Evolutionary conservation across 1,140 invertebrate species (phyloP), one percentile per base, ranked within the genome.

Genomic region (Rhyacophila brunnea): DNA sequence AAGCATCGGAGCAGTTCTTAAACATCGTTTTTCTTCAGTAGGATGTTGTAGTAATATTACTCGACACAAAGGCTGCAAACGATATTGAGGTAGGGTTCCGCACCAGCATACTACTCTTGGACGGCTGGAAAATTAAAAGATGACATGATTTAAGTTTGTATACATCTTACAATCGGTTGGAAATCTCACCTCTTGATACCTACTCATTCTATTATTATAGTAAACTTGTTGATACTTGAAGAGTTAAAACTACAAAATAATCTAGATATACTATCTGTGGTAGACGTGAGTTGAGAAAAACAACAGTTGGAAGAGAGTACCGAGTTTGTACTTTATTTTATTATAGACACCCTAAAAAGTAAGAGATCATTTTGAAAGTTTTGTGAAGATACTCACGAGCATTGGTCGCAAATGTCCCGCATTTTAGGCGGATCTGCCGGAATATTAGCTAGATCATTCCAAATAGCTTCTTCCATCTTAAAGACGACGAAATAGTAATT

Each of bases 101-200:
- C 94, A 96, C 90, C 92, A 96, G 71, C 94, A 97, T 23, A 95
- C 93, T 38, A 80, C 83, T n/a, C 74, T 68, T 9, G 94, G 94
- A 65, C 94, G 85, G 47, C 93, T 96, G 44, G 44, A 54, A 54
- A 28, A 28, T 28, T 28, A 28, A 5, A 28, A 28, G n/a, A n/a
- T n/a, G n/a, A n/a, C n/a, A n/a, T n/a, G n/a, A n/a, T n/a, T n/a
- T n/a, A n/a, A n/a, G n/a, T n/a, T n/a, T n/a, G n/a, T n/a, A n/a
- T n/a, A n/a, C n/a, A n/a, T n/a, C n/a, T n/a, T n/a, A n/a, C n/a
- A n/a, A n/a, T n/a, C n/a, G n/a, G n/a, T n/a, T n/a, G n/a, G n/a
- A n/a, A n/a, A n/a, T n/a, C n/a, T n/a, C 6, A 32, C 7, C 6
- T 13, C 13, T 48, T 34, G 20, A n/a, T n/a, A 15, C 18, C 14